Base-by-base conservation (phyloP, 2,113 vertebrate species). In the Sphaerodactylus townsendi region DNA sequence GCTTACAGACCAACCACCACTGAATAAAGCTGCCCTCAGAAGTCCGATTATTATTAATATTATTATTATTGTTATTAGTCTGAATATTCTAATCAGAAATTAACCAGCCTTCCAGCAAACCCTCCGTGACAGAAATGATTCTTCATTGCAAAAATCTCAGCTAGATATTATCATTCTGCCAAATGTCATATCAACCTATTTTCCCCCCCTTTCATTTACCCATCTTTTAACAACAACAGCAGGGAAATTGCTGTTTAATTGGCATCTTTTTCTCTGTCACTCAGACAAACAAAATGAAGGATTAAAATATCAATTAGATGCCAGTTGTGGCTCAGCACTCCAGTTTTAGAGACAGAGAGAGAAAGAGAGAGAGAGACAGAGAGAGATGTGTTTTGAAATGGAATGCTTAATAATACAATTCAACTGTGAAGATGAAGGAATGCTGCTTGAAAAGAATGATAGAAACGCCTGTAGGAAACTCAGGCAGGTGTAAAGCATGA, bases 291-390 rank as follows among this genome's bases (percentile, higher is more conserved):
- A 85, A 82, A 82, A 82, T 73, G 79, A 91, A 79, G 64, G 85
- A 89, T 90, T 92, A 87, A 92, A 91, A 79, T 35, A 86, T 89
- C 76, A 89, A 69, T 92, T 92, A 88, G 89, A 82, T 59, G 6
- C n/a, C 59, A 53, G 91, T 91, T 90, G 86, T 83, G 78, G 28
- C 35, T 80, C 56, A 56, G 39, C 74, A 19, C 8, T 89, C 10
- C 19, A 6, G 73, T 81, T 85, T 79, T 0, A 0, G 2, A 85
- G 76, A 68, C 85, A 86, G 37, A 10, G n/a, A 76, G 30, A 8
- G 13, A 37, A 2, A 35, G 33, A 21, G 68, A 1, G 2, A 9
- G 44, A 25, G 25, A 33, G 2, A 9, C 28, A 25, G 25, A 33
- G 37, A 44, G 53, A 46, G 13, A 46, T 2, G 3, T 19, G 17